Evolutionary conservation across 2,888 invertebrate species (phyloP), one percentile per base, ranked within the genome.

Genomic region (Drosophila gaucha): DNA sequence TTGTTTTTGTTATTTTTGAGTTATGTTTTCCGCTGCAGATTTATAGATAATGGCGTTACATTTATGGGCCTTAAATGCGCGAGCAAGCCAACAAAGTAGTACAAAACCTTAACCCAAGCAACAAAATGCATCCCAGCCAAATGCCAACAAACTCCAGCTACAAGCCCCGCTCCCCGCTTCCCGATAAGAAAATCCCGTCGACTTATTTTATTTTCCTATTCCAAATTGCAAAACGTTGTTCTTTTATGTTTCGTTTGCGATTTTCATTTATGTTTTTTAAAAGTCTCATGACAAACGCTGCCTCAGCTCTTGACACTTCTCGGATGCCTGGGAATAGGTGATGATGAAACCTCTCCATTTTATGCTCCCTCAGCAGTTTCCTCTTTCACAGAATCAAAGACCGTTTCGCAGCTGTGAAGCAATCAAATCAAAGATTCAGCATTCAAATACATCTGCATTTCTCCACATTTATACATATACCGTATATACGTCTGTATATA

Each of bases 21-120:
- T 87, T 89, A 89, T 89, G 73, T 86, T 88, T 89, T 89, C 89
- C 89, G 89, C 78, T 87, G 69, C 74, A 77, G 89, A 89, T 89
- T 86, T 75, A 68, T 68, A 78, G 69, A 83, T 83, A 83, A 80
- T 83, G 78, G 80, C 78, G 70, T 78, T 86, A 83, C 86, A 86
- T 83, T 83, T 86, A 83, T 82, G 83, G 78, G 35, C 69, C 72
- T 64, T 78, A 84, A 80, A 77, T 41, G 41, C 76, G 65, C 74
- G 71, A 52, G 63, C 26, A 41, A 62, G n/a, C 39, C 35, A 35
- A 10, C 43, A 9, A 14, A 26, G 36, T 20, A 50, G n/a, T 26
- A 18, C 31, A 3, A 30, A n/a, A 26, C 14, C 10, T 16, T n/a
- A 24, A 10, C 9, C 18, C 16, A 26, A 31, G 9, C 14, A 41